A percentile compares a stretch with the other conserved stretches of the same genome.
Conservation (phyloP, 2,888 invertebrate genomes). For the Melikaiella ostensackeni region DNA sequence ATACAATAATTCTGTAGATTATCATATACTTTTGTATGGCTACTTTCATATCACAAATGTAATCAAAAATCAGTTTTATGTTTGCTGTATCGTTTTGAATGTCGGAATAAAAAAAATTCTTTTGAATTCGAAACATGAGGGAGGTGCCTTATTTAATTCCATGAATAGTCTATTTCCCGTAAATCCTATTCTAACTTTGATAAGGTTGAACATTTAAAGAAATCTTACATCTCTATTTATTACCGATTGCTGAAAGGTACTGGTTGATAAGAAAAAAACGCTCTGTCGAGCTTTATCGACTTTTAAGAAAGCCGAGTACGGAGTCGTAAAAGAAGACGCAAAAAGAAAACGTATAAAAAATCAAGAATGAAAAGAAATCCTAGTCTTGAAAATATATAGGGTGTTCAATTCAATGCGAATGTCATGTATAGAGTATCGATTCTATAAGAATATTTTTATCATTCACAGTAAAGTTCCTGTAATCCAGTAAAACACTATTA, state of each 20-base stretch:
- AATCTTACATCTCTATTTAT: slow-evolving; percentile 39
- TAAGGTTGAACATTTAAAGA: slow-evolving; percentile 34
- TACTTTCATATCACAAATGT: too few species aligned
- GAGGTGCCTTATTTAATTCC: slow-evolving; percentile 30
- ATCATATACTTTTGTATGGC: too few species aligned
- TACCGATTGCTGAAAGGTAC: slow-evolving; percentile 36
- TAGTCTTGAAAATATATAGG: slow-evolving; percentile 20
- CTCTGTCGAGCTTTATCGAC: slow-evolving; percentile 31
- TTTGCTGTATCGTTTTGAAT: not conserved
- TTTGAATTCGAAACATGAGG: slow-evolving; percentile 5
- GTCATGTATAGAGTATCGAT: not conserved
- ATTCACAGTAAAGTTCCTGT: too few species aligned
- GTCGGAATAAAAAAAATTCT: not conserved
- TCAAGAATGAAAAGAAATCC: slow-evolving; percentile 30
- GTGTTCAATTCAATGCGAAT: slow-evolving; percentile 5
- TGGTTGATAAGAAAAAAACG: slow-evolving; percentile 34
- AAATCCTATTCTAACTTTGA: slow-evolving; percentile 28
- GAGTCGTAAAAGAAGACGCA: slow-evolving; percentile 30
- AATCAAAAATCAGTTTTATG: not conserved
- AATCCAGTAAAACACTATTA: too few species aligned
- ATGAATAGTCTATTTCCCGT: slow-evolving; percentile 28
- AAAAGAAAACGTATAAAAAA: slow-evolving; percentile 27
- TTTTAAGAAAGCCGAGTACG: slow-evolving; percentile 35
- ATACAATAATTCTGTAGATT: not conserved
- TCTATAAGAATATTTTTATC: not conserved